These are phyloP conservation scores for Tyrophagus putrescentiae DNA, from an alignment of 1,140 invertebrate species.

Conservation along the genomic window DNA sequence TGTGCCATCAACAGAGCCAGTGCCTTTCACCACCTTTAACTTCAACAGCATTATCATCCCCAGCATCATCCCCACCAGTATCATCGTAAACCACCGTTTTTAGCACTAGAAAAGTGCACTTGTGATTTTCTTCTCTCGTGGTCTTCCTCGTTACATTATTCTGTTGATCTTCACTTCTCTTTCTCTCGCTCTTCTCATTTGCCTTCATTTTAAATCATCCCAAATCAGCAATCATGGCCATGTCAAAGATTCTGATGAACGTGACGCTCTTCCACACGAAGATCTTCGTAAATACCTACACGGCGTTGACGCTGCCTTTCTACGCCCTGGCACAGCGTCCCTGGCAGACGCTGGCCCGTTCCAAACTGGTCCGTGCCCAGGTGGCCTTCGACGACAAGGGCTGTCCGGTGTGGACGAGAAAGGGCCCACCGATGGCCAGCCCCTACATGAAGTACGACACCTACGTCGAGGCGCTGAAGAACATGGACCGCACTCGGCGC, in stretches of 20 bases:
- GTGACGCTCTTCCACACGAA: slow-evolving; percentile 14
- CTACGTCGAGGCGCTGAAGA: slow-evolving; percentile 2
- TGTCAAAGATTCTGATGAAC: slow-evolving; percentile 14
- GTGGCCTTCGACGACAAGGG: background rate
- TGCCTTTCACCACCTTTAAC: background rate
- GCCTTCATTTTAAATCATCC: background rate
- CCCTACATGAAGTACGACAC: background rate
- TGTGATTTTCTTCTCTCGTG: background rate
- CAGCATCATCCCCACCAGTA: background rate
- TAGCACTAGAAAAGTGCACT: background rate
- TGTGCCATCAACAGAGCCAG: background rate
- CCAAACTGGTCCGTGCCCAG: background rate
- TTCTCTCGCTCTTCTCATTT: background rate
- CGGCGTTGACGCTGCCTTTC: slow-evolving; percentile 53
- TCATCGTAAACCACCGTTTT: background rate
- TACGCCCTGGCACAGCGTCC: slow-evolving; percentile 71
- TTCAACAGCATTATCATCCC: background rate
- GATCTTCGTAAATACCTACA: slow-evolving; percentile 17
- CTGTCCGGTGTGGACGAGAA: background rate
- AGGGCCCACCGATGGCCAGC: background rate
- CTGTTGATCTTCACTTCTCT: background rate
- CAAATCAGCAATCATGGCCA: background rate
- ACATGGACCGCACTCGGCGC: background rate
- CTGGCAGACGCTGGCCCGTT: slow-evolving; percentile 42
- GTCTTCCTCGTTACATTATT: background rate